Conservation (phyloP, 2,797 vertebrate species). For the Esox lucius region DNA sequence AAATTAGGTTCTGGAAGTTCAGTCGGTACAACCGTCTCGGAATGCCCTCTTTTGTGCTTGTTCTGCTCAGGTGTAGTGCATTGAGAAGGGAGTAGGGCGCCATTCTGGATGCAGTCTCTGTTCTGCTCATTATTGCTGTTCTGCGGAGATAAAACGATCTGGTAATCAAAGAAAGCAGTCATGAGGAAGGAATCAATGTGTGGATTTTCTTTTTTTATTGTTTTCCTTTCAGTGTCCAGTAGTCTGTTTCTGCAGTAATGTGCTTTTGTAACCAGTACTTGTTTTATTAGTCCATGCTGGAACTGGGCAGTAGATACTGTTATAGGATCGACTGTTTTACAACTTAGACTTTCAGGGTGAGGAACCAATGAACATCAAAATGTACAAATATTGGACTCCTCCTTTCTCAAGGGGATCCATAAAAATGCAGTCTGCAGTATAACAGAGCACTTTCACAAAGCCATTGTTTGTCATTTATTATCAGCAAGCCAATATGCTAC, state of each 20-base stretch:
- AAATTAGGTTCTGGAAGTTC: slow-evolving; percentile 31
- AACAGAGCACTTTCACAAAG: slow-evolving; percentile 1
- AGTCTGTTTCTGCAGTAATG: slow-evolving; percentile 33
- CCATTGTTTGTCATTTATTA: slow-evolving; percentile 3
- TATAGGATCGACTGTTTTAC: too few species aligned
- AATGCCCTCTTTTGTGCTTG: slow-evolving; percentile 18
- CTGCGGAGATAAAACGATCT: slow-evolving; percentile 32
- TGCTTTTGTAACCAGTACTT: slow-evolving; percentile 4
- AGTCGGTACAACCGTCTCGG: slow-evolving; percentile 27
- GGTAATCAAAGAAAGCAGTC: slow-evolving; percentile 41
- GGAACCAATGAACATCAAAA: too few species aligned
- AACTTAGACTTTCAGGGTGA: too few species aligned
- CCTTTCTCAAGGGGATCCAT: neutral
- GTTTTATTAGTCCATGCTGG: neutral
- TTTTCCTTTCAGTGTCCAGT: slow-evolving; percentile 31
- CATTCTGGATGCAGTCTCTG: neutral
- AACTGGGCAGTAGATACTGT: neutral
- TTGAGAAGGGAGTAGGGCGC: neutral
- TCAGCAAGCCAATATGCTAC: neutral
- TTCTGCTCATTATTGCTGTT: slow-evolving; percentile 38
- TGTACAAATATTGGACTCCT: too few species aligned
- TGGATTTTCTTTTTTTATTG: slow-evolving; percentile 43
- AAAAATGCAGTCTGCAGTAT: slow-evolving; percentile 3
- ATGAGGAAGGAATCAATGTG: slow-evolving; percentile 36
- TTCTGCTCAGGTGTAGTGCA: neutral